Conservation (phyloP, 2,113 vertebrate species). For the Labeo rohita region DNA sequence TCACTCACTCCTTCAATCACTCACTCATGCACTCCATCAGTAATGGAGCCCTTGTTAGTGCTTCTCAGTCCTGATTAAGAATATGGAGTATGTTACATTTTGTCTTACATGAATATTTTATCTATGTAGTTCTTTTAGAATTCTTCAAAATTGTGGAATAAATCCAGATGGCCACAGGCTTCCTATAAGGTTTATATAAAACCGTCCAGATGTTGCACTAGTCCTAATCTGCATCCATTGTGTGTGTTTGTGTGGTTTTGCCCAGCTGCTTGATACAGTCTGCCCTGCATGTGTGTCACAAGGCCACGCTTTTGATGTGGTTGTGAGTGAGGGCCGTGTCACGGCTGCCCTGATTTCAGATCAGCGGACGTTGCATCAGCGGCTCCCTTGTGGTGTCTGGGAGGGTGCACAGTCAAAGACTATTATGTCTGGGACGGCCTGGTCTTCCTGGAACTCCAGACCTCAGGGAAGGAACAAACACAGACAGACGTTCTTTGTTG, state of each 20-base stretch:
- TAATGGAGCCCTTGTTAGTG: slow-evolving; percentile 31
- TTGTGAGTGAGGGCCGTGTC: slow-evolving; percentile 67
- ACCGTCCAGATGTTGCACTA: slow-evolving; percentile 2
- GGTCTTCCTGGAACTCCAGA: slow-evolving; percentile 77
- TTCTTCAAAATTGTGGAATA: background rate
- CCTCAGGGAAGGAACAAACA: slow-evolving; percentile 77
- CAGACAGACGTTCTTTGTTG: slow-evolving; percentile 75
- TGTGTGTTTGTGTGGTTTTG: slow-evolving; percentile 35
- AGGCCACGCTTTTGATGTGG: slow-evolving; percentile 73
- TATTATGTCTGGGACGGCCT: slow-evolving; percentile 78
- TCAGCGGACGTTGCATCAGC: slow-evolving; percentile 66
- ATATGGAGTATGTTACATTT: slow-evolving; percentile 1
- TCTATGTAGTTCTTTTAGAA: background rate
- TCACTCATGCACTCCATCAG: slow-evolving; percentile 54
- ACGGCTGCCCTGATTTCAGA: slow-evolving; percentile 72
- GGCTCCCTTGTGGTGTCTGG: slow-evolving; percentile 80
- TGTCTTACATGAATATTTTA: background rate
- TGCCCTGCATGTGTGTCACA: slow-evolving; percentile 43
- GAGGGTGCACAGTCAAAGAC: slow-evolving; percentile 77
- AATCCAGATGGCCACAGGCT: background rate
- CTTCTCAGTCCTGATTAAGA: slow-evolving; percentile 1
- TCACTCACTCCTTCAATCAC: slow-evolving; percentile 53
- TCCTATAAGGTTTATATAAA: slow-evolving; percentile 11
- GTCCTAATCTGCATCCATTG: background rate
- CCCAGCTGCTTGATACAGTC: slow-evolving; percentile 22